phyloP scores from a whole-genome alignment of 2,113 vertebrate genomes.

The Paralichthys olivaceus region DNA sequence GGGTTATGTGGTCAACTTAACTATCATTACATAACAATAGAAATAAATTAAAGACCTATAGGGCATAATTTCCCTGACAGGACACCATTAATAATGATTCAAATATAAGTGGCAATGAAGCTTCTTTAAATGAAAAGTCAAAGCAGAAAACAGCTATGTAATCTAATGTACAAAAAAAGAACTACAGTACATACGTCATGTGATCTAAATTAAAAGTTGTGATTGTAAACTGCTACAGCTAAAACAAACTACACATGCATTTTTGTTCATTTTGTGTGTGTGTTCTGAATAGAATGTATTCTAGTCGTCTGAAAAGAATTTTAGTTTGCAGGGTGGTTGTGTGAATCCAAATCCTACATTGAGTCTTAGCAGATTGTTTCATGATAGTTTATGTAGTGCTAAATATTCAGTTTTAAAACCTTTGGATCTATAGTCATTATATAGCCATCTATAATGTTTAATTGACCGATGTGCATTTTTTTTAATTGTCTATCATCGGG shows the following conservation, averaged over 20 bases:
- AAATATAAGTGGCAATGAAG: constrained; percentile 18
- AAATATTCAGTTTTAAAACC: background rate
- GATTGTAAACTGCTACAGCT: constrained; percentile 63
- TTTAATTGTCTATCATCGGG: background rate
- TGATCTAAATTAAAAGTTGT: constrained; percentile 37
- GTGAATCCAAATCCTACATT: background rate
- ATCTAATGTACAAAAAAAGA: constrained; percentile 49
- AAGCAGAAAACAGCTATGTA: constrained; percentile 28
- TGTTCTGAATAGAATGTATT: background rate
- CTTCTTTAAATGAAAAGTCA: constrained; percentile 27
- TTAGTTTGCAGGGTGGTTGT: constrained; percentile 11
- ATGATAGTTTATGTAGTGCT: constrained; percentile 4
- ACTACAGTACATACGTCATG: constrained; percentile 27
- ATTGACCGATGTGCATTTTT: background rate
- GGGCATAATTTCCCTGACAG: background rate
- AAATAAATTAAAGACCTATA: constrained; percentile 53
- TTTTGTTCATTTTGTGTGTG: background rate
- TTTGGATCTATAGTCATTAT: background rate
- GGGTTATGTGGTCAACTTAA: constrained; percentile 26
- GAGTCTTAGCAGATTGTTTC: background rate
- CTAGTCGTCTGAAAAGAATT: background rate
- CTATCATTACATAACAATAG: constrained; percentile 21
- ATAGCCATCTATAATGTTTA: background rate
- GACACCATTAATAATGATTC: constrained; percentile 20
- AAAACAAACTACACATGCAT: constrained; percentile 25